Conservation (phyloP, 2,888 invertebrate species). For the Fabriciana adippe region DNA sequence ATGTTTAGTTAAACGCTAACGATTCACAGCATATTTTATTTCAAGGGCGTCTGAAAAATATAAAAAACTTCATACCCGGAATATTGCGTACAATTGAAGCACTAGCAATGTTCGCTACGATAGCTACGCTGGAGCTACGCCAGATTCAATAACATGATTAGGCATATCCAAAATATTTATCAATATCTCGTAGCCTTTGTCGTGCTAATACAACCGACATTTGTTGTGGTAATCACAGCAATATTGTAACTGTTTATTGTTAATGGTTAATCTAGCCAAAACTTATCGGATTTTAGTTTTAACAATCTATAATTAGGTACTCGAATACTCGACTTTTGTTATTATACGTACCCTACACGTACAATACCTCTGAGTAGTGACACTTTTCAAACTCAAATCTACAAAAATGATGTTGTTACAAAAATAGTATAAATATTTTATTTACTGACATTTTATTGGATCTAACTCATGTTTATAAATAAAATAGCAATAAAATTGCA, state of each 20-base stretch:
- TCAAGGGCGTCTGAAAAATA: slow-evolving; percentile 33
- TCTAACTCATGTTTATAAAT: neutral
- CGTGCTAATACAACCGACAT: slow-evolving; percentile 27
- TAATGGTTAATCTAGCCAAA: neutral
- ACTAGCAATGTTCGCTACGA: slow-evolving; percentile 55
- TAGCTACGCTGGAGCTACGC: slow-evolving; percentile 56
- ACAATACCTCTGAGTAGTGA: no score
- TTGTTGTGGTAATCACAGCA: slow-evolving; percentile 15
- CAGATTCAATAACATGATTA: slow-evolving; percentile 57
- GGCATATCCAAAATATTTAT: slow-evolving; percentile 48
- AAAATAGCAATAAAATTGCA: neutral
- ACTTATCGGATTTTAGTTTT: no score
- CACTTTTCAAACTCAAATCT: no score
- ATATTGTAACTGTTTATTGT: slow-evolving; percentile 2
- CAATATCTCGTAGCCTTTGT: slow-evolving; percentile 40
- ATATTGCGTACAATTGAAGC: slow-evolving; percentile 45
- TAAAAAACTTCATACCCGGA: slow-evolving; percentile 34
- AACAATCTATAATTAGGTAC: no score
- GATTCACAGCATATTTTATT: slow-evolving; percentile 25
- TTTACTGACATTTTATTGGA: neutral
- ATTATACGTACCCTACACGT: no score
- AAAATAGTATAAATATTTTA: neutral
- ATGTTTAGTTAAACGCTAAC: slow-evolving; percentile 9
- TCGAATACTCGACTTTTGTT: no score
- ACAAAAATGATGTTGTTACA: neutral